Evolutionary conservation across 1,140 invertebrate species (phyloP).

Genomic region (Drosophila miranda): DNA sequence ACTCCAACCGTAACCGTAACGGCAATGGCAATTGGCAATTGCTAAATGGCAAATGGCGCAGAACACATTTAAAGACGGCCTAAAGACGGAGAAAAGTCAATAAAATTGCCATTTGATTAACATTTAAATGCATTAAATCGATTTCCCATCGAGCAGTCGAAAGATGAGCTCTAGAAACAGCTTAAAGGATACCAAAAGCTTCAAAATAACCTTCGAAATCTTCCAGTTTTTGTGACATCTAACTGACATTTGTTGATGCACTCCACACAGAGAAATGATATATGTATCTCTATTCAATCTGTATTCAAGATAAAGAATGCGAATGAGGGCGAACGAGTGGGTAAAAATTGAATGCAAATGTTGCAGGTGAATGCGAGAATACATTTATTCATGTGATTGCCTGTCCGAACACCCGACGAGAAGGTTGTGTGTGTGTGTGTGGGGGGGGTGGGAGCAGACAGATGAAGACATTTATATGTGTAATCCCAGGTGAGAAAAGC

Average conservation of each 20-base stretch:
- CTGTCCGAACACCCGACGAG: constrained; percentile 9
- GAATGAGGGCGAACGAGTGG: neutral
- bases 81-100: too few species aligned
- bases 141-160: too few species aligned
- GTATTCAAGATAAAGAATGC: constrained; percentile 7
- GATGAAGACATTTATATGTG: constrained; percentile 35
- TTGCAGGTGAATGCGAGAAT: constrained; percentile 47
- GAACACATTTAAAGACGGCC: too few species aligned
- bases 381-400: constrained; percentile 54
- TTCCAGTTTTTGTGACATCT: too few species aligned
- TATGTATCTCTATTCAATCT: constrained; percentile 27
- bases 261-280: too few species aligned
- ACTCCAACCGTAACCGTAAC: neutral
- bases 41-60: constrained; percentile 1
- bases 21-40: neutral
- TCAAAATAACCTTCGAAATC: too few species aligned
- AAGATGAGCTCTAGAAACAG: too few species aligned
- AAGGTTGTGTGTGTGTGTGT: too few species aligned
- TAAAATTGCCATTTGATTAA: too few species aligned
- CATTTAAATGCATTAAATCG: constrained; percentile 3
- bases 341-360: constrained; percentile 48
- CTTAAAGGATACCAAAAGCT: too few species aligned
- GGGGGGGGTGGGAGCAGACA: neutral
- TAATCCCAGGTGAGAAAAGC: neutral
- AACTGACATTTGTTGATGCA: too few species aligned